These are phyloP conservation scores for Drosophila virilis DNA, from an alignment of 1,140 invertebrate genomes.

Conservation along the genomic window DNA sequence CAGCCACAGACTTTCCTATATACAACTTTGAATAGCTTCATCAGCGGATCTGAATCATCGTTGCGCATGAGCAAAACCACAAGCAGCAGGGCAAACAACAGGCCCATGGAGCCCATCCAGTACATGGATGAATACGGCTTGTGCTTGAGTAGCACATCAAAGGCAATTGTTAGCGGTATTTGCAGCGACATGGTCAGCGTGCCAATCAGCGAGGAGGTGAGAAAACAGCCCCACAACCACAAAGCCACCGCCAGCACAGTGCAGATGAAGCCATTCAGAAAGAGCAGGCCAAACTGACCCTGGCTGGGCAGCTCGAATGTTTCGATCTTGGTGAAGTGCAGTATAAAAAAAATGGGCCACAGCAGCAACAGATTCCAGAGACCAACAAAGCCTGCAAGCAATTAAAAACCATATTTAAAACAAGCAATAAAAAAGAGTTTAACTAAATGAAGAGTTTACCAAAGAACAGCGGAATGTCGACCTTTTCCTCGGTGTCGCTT, in stretches of 20 bases:
- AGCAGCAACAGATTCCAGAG: slow-evolving; percentile 92
- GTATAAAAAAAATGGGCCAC: slow-evolving; percentile 94
- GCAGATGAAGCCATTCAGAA: slow-evolving; percentile 94
- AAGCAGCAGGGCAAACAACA: slow-evolving; percentile 91
- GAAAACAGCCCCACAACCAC: slow-evolving; percentile 96
- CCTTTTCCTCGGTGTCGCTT: slow-evolving; percentile 93
- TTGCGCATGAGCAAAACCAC: slow-evolving; percentile 91
- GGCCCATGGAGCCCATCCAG: slow-evolving; percentile 91
- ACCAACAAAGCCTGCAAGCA: slow-evolving; percentile 91
- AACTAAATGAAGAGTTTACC: slow-evolving; percentile 85
- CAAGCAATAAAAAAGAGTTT: not conserved
- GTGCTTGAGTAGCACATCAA: slow-evolving; percentile 91
- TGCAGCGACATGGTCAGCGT: slow-evolving; percentile 93
- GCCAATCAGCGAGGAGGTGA: slow-evolving; percentile 94
- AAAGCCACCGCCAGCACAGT: slow-evolving; percentile 94
- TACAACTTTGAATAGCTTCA: slow-evolving; percentile 87
- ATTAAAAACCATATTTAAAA: not conserved
- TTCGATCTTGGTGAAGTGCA: slow-evolving; percentile 92
- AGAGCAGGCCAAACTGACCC: slow-evolving; percentile 90
- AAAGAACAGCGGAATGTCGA: slow-evolving; percentile 96
- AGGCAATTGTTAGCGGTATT: slow-evolving; percentile 93
- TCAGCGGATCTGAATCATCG: slow-evolving; percentile 93
- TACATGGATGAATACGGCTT: slow-evolving; percentile 90
- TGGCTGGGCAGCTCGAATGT: slow-evolving; percentile 92
- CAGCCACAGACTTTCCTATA: slow-evolving; percentile 86